A percentile compares a stretch with the other conserved stretches of the same genome.
Conservation (phyloP, 92 coral and sea anemone species). For the Hydrozoanthus gracilis region DNA sequence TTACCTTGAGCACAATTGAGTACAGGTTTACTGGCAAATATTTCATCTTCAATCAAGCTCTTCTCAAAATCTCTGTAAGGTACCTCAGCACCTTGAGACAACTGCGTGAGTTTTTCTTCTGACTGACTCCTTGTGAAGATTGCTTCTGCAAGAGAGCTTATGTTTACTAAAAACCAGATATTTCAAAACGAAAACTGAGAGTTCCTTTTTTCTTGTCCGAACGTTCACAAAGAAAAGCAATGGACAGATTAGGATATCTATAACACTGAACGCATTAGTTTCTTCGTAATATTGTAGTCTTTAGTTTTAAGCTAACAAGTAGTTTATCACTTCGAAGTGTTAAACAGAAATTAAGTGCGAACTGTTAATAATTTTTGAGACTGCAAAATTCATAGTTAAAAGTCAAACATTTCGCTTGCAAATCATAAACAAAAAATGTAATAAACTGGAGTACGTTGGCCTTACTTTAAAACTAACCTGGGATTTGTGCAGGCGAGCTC, state of each 20-base stretch:
- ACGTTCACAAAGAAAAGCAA: too few species aligned
- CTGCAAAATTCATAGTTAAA: not conserved
- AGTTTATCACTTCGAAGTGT: not conserved
- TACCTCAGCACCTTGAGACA: not conserved
- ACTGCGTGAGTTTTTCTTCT: not conserved
- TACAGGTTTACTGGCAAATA: conserved; percentile 9
- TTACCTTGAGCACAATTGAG: conserved; percentile 26
- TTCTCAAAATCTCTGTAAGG: not conserved
- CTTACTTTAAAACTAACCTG: conserved; percentile 18
- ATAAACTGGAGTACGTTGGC: not conserved
- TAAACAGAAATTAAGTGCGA: not conserved
- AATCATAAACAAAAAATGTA: not conserved
- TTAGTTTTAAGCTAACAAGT: not conserved
- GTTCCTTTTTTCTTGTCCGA: not conserved
- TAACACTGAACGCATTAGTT: not conserved
- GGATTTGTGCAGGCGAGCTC: conserved; percentile 22
- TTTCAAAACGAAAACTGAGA: not conserved
- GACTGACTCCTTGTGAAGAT: not conserved
- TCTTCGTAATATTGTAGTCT: not conserved
- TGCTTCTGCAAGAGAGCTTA: too few species aligned
- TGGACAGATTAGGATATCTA: not conserved
- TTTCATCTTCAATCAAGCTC: conserved; percentile 15
- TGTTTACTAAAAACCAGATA: too few species aligned
- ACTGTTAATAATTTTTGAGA: not conserved
- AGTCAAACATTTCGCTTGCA: not conserved